Conservation (phyloP, 2,797 vertebrate species). For the Neomorphus geoffroyi region DNA sequence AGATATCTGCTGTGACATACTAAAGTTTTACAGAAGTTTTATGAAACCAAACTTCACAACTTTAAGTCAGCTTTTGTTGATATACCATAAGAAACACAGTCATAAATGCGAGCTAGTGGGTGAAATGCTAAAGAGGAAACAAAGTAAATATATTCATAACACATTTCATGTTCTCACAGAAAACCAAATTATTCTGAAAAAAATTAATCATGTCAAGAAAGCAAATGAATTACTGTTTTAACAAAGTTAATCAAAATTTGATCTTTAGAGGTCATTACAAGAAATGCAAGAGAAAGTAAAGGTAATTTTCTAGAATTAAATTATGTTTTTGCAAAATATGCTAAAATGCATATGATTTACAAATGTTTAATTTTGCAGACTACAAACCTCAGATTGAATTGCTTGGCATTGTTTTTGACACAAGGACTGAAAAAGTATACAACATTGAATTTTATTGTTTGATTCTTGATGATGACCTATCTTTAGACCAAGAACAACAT, state of each 20-base stretch:
- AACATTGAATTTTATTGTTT: background rate
- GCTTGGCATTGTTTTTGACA: background rate
- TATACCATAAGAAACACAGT: background rate
- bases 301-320: background rate
- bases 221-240: background rate
- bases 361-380: conserved; percentile 20
- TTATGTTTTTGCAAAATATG: background rate
- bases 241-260: background rate
- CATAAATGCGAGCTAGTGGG: background rate
- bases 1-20: background rate
- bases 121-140: background rate
- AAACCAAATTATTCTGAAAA: background rate
- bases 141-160: background rate
- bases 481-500: background rate
- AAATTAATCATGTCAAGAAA: background rate
- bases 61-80: background rate
- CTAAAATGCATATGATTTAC: background rate
- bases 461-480: background rate
- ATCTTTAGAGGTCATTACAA: background rate
- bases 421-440: background rate
- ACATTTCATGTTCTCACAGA: background rate
- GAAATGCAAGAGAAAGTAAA: background rate
- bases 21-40: background rate
- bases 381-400: background rate
- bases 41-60: background rate